Evolutionary conservation across 2,113 vertebrate species (phyloP).

Genomic region (Oxygymnocypris stewartii): DNA sequence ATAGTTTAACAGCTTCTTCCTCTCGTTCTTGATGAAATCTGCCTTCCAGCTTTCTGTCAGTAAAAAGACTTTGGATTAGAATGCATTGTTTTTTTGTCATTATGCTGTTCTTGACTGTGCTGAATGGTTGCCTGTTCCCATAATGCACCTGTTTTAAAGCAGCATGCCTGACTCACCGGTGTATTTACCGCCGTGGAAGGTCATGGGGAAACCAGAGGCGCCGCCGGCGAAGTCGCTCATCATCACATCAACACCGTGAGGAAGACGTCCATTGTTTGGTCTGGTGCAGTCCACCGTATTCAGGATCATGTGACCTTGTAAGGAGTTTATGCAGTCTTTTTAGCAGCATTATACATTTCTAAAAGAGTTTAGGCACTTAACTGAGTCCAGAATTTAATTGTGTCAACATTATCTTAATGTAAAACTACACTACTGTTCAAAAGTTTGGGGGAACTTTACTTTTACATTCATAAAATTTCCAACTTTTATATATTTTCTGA

Average conservation of each 20-base stretch:
- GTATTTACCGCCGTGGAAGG: conserved; percentile 79
- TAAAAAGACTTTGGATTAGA: background rate
- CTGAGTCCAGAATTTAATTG: background rate
- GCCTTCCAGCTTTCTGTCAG: conserved; percentile 73
- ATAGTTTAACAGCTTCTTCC: conserved; percentile 81
- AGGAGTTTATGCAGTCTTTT: background rate
- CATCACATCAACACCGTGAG: conserved; percentile 75
- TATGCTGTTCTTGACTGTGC: background rate
- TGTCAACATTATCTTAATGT: too few relatives aligned
- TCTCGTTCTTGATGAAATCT: conserved; percentile 77
- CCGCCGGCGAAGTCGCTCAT: conserved; percentile 83
- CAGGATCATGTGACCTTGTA: conserved; percentile 79
- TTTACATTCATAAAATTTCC: too few relatives aligned
- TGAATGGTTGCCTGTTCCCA: background rate
- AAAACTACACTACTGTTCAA: background rate
- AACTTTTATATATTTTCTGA: too few relatives aligned
- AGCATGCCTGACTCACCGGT: conserved; percentile 66
- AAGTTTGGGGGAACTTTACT: background rate
- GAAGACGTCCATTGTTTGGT: conserved; percentile 79
- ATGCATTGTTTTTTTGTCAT: background rate
- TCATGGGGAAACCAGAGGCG: conserved; percentile 83
- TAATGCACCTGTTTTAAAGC: background rate
- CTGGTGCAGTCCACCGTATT: conserved; percentile 83
- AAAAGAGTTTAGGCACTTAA: background rate
- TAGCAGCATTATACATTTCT: background rate